Evolutionary conservation across 2,888 invertebrate species (phyloP).

Genomic region (Imbricaverruca yamaguchii): DNA sequence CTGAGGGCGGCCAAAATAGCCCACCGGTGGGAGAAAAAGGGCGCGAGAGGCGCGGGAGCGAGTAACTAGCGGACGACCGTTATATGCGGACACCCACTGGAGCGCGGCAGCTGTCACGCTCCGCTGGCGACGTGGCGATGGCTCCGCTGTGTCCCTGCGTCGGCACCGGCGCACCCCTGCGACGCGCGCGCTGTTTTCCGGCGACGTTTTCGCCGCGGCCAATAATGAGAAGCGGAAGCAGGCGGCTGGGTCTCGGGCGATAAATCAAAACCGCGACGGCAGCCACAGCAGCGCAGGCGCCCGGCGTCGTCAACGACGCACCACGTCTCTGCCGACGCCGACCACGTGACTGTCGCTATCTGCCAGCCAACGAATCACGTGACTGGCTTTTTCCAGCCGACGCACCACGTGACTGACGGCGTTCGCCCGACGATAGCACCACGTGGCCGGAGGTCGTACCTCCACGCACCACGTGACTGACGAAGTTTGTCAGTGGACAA

Average conservation of each 20-base stretch:
- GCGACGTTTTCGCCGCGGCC: not conserved
- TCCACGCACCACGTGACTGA: no score
- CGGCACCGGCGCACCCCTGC: not conserved
- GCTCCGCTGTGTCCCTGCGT: not conserved
- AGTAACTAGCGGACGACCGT: not conserved
- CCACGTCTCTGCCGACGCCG: not conserved
- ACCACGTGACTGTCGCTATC: not conserved
- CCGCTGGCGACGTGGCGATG: not conserved
- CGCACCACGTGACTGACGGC: not conserved
- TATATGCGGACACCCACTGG: not conserved
- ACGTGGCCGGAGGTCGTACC: not conserved
- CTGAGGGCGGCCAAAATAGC: not conserved
- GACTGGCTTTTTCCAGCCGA: not conserved
- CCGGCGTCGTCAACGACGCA: not conserved
- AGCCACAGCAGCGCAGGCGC: not conserved
- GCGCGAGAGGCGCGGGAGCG: not conserved
- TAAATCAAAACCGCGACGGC: not conserved
- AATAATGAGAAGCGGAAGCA: conserved; percentile 6
- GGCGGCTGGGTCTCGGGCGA: not conserved
- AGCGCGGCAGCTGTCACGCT: not conserved
- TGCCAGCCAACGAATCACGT: not conserved
- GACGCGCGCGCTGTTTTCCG: not conserved
- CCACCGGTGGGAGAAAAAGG: not conserved
- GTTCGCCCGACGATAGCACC: not conserved
- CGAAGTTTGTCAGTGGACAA: not conserved